Evolutionary conservation across 1,140 invertebrate species (phyloP).

Genomic region (Catajapyx aquilonaris): DNA sequence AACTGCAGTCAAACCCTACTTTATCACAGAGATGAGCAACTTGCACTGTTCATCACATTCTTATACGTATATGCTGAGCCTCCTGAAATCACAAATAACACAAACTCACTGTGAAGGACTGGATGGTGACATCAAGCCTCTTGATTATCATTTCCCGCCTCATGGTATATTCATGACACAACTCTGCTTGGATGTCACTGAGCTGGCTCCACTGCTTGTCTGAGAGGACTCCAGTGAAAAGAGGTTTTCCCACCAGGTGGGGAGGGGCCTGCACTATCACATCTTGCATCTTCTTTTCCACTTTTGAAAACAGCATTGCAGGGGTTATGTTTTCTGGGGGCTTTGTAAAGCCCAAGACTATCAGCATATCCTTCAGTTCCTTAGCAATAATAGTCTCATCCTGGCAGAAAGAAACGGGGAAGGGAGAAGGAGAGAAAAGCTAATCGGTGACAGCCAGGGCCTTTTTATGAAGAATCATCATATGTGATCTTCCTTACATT

Average conservation of each 20-base stretch:
- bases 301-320: slow-evolving; percentile 51
- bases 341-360: slow-evolving; percentile 57
- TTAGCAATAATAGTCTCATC: slow-evolving; percentile 57
- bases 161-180: slow-evolving; percentile 60
- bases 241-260: slow-evolving; percentile 43
- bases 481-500: no score
- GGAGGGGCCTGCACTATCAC: slow-evolving; percentile 36
- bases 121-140: slow-evolving; percentile 78
- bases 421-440: slow-evolving; percentile 4
- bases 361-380: slow-evolving; percentile 50
- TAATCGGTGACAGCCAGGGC: no score
- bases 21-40: no score
- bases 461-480: no score
- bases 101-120: slow-evolving; percentile 55
- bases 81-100: slow-evolving; percentile 9
- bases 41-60: no score
- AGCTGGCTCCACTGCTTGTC: slow-evolving; percentile 64
- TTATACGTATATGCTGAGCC: neutral
- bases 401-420: slow-evolving; percentile 24
- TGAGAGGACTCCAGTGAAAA: slow-evolving; percentile 49
- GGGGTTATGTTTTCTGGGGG: slow-evolving; percentile 60
- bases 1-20: no score
- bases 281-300: slow-evolving; percentile 47
- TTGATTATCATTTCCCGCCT: slow-evolving; percentile 73
- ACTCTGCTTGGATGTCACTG: slow-evolving; percentile 39